These are phyloP conservation scores for Hypsibius dujardini DNA, from an alignment of 1,140 invertebrate genomes.

Conservation along the genomic window DNA sequence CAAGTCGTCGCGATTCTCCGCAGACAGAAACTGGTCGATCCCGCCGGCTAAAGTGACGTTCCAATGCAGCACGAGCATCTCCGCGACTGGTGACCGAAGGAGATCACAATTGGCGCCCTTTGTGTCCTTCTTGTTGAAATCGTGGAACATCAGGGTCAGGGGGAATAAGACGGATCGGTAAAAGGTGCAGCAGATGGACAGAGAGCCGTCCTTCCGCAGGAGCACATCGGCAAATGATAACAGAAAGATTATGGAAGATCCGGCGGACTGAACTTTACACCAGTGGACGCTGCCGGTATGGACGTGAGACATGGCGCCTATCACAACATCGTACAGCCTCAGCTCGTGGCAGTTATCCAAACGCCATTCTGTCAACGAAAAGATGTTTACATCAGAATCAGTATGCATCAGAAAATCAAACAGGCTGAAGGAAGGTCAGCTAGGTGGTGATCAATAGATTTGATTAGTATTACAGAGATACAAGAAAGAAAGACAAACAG, in stretches of 20 bases:
- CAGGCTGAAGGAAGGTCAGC: no score
- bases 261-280: not conserved
- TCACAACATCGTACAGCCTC: not conserved
- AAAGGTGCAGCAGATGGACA: slow-evolving; percentile 5
- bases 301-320: not conserved
- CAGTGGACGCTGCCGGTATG: not conserved
- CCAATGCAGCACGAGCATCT: not conserved
- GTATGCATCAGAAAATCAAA: no score
- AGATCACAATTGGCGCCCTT: not conserved
- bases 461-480: no score
- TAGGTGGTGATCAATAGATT: no score
- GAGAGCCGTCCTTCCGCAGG: not conserved
- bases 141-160: not conserved
- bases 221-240: not conserved
- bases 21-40: not conserved
- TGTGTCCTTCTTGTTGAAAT: not conserved
- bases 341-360: no score
- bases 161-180: not conserved
- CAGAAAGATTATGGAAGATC: not conserved
- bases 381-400: no score
- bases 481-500: no score
- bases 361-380: not conserved
- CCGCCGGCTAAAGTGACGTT: slow-evolving; percentile 3
- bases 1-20: not conserved
- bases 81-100: not conserved